Evolutionary conservation across 2,113 vertebrate genomes (phyloP), one percentile per base, ranked within the genome.

Genomic region (Oreochromis tanganicae): DNA sequence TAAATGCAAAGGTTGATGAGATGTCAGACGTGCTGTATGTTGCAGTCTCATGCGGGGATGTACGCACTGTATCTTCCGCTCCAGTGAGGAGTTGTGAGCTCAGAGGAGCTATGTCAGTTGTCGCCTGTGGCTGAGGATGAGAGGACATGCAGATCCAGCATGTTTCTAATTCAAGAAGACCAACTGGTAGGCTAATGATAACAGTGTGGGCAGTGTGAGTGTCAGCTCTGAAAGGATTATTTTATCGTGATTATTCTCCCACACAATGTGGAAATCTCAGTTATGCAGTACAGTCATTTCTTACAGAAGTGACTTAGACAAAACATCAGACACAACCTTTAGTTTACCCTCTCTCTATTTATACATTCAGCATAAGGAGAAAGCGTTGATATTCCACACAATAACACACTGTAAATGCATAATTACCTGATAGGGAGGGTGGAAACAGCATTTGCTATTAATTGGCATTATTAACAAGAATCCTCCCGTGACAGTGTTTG

Each of bases 91-190:
- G 80, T 89, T 92, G 84, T 36, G 84, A 61, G 86, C 71, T 78
- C 79, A 54, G 85, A 87, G 79, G 27, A 71, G 73, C 12, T 1
- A 52, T 66, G 82, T 90, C 86, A 87, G 57, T 24, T 87, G 83
- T 86, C 83, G 90, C 89, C 87, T 50, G 50, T 56, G 85, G 91
- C 85, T 79, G 83, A 71, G 86, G 73, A 85, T 55, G 82, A 84
- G 89, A 84, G 90, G 79, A 90, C 83, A 27, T 24, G 75, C 56
- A 85, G 87, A 89, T 29, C 85, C 27, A 41, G 86, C 80, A 7
- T 66, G 88, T 89, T 87, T 91, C 85, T 90, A 83, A 92, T 89
- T 88, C 86, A 61, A 88, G 87, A 81, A 85, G 71, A 88, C 83
- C 81, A 81, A 91, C 80, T 89, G 87, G 75, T 88, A 55, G 82